Conservation (phyloP, 2,113 vertebrate genomes). For the Bungarus multicinctus region DNA sequence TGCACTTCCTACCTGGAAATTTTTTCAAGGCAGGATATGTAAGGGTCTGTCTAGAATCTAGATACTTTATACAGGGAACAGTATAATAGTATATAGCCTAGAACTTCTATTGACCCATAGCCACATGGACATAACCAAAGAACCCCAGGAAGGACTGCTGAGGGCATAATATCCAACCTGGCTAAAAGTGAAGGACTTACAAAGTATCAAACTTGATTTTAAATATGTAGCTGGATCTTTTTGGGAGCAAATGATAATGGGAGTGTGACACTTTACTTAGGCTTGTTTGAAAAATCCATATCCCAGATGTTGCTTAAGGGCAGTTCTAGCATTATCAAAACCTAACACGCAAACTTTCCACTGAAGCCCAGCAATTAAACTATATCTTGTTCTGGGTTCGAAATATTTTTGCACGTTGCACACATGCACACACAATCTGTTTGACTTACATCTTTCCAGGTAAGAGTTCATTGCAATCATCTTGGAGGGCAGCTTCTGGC, state of each 20-base stretch:
- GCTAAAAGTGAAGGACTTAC: not conserved
- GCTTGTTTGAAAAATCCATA: not conserved
- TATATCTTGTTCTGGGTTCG: not conserved
- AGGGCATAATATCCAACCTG: not conserved
- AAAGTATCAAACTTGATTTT: not conserved
- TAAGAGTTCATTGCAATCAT: not conserved
- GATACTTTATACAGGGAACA: not conserved
- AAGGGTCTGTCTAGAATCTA: not conserved
- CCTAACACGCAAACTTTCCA: not conserved
- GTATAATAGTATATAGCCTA: not conserved
- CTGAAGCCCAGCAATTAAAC: not conserved
- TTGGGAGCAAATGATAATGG: not conserved
- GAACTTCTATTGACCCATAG: not conserved
- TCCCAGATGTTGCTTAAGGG: not conserved
- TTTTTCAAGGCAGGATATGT: not conserved
- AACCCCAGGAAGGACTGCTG: not conserved
- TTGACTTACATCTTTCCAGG: not conserved
- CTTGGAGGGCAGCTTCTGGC: too few relatives aligned
- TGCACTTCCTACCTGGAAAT: not conserved
- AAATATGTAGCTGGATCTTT: not conserved
- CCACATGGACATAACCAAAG: not conserved
- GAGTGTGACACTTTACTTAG: not conserved
- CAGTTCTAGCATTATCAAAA: not conserved
- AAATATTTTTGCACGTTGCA: not conserved
- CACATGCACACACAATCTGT: not conserved